phyloP scores from a whole-genome alignment of 2,888 invertebrate genomes.

The Lepeophtheirus nordmannii region DNA sequence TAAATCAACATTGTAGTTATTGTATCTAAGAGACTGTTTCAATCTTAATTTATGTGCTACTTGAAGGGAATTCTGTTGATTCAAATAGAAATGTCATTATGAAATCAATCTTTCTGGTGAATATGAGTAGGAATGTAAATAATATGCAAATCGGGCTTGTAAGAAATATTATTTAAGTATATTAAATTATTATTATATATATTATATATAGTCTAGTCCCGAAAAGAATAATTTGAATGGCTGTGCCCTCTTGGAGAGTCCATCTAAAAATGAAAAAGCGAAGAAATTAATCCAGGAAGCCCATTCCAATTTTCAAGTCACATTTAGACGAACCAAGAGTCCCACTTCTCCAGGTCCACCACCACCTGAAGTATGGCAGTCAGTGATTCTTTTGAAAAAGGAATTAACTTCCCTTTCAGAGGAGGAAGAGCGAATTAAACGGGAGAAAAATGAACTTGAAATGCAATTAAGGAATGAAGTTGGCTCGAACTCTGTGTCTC shows the following conservation, averaged over 20 bases:
- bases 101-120: too few species aligned
- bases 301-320: not conserved
- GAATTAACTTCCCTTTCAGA: not conserved
- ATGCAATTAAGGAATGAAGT: not conserved
- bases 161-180: too few species aligned
- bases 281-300: not conserved
- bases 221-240: too few species aligned
- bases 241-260: not conserved
- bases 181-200: too few species aligned
- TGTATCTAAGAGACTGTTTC: too few species aligned
- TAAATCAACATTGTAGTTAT: too few species aligned
- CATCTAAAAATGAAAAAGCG: not conserved
- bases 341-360: not conserved
- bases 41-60: too few species aligned
- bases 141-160: too few species aligned
- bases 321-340: not conserved
- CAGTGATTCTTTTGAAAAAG: not conserved
- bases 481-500: not conserved
- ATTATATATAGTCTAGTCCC: too few species aligned
- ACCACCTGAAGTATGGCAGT: not conserved
- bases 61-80: too few species aligned
- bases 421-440: conserved; percentile 9
- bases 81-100: too few species aligned
- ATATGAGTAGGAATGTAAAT: too few species aligned
- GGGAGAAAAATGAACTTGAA: conserved; percentile 14